Evolutionary conservation across 2,797 vertebrate genomes (phyloP).

Genomic region (Trichosurus vulpecula): DNA sequence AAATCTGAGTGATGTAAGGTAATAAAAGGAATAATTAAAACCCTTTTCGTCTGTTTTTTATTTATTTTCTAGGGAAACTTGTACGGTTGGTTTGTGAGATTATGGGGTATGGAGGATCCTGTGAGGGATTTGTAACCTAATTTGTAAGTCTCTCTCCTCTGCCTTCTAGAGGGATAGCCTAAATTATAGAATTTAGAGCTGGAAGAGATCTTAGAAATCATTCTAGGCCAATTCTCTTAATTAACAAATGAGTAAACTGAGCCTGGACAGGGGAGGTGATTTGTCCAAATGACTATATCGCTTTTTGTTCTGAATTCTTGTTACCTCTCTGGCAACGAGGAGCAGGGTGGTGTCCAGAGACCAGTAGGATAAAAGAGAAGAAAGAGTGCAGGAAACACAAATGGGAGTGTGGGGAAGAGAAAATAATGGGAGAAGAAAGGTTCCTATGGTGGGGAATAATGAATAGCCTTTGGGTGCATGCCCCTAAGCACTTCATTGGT

Average conservation of each 20-base stretch:
- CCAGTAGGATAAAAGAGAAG: background rate
- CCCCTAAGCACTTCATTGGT: background rate
- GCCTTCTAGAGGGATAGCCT: background rate
- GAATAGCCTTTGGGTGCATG: background rate
- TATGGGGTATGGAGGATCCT: background rate
- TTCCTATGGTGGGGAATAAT: background rate
- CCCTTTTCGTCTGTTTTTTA: background rate
- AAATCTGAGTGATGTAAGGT: conserved; percentile 60
- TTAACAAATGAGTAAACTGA: background rate
- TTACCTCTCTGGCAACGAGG: background rate
- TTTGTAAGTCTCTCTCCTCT: background rate
- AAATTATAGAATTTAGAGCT: background rate
- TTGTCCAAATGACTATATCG: background rate
- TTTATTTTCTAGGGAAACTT: background rate
- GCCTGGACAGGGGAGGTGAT: background rate
- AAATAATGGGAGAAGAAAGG: background rate
- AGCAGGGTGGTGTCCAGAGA: background rate
- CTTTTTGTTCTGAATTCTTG: background rate
- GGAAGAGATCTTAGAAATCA: background rate
- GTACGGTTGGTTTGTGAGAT: background rate
- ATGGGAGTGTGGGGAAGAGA: background rate
- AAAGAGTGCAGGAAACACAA: background rate
- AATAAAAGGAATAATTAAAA: conserved; percentile 73
- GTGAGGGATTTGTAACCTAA: background rate
- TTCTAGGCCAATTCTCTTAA: background rate